Percentiles rank a stretch among this genome's conserved stretches.
phyloP scores from a whole-genome alignment of 2,113 vertebrate genomes.

The Corydoras maculifer region DNA sequence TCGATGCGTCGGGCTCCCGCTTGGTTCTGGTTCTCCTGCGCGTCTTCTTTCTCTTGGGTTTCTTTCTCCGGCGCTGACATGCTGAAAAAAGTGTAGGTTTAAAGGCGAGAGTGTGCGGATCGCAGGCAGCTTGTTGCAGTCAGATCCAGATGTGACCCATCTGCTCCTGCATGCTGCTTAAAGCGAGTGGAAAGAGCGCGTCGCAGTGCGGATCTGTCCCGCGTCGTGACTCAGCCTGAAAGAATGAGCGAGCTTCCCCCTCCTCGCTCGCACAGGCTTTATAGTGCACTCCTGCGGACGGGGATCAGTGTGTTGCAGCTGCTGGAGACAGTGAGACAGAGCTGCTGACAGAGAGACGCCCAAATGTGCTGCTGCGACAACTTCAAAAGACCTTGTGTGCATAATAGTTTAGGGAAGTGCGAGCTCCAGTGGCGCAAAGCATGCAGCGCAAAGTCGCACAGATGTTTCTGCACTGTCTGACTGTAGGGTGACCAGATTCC shows the following conservation, averaged over 20 bases:
- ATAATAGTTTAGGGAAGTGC: too few species aligned
- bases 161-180: background rate
- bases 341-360: too few species aligned
- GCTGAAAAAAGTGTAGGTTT: too few species aligned
- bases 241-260: conserved; percentile 4
- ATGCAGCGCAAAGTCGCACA: too few species aligned
- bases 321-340: background rate
- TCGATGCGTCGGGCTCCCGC: conserved; percentile 44
- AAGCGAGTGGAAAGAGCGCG: background rate
- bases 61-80: background rate
- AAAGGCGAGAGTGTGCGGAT: too few species aligned
- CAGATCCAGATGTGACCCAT: background rate
- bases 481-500: too few species aligned
- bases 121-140: too few species aligned
- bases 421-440: too few species aligned
- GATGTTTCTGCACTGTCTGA: too few species aligned
- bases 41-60: conserved; percentile 26
- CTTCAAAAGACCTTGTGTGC: too few species aligned
- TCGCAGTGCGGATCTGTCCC: conserved; percentile 19
- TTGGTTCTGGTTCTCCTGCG: conserved; percentile 28
- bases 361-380: too few species aligned
- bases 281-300: background rate
- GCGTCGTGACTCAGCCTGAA: conserved; percentile 29
- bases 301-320: background rate
- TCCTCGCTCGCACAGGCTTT: conserved; percentile 1